A percentile compares a stretch with the other conserved stretches of the same genome.
These are phyloP conservation scores for Lutjanus argentimaculatus DNA, from an alignment of 2,797 vertebrate species.

Conservation along the genomic window DNA sequence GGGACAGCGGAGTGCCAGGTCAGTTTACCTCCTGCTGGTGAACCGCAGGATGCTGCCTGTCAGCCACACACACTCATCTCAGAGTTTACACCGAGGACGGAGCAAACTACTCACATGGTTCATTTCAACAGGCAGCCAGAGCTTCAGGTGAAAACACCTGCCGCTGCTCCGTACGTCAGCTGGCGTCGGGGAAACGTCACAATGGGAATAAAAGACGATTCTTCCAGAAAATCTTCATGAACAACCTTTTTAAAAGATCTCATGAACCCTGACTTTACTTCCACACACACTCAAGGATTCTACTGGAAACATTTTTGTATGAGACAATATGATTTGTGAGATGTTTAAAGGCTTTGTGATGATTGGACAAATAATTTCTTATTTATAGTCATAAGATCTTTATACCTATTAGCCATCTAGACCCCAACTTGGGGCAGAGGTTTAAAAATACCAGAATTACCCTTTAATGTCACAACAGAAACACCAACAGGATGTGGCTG, in stretches of 20 bases:
- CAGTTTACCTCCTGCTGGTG: constrained; percentile 49
- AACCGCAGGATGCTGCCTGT: constrained; percentile 5
- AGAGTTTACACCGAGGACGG: constrained; percentile 2
- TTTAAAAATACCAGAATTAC: too few species aligned
- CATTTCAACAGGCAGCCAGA: not conserved
- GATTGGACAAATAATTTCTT: too few species aligned
- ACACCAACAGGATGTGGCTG: too few species aligned
- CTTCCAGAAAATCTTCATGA: not conserved
- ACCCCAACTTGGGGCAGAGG: too few species aligned
- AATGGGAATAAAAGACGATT: not conserved
- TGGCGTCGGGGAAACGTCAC: not conserved
- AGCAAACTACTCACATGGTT: not conserved
- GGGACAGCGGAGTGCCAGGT: constrained; percentile 76
- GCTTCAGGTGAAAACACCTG: not conserved
- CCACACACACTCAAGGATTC: not conserved
- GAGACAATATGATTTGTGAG: too few species aligned
- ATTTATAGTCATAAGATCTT: too few species aligned
- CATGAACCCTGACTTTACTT: not conserved
- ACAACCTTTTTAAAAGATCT: not conserved
- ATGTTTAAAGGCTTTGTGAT: too few species aligned
- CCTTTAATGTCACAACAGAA: not conserved
- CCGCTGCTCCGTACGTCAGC: not conserved
- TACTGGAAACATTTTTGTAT: too few species aligned
- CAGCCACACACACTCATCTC: constrained; percentile 2
- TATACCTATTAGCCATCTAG: too few species aligned